phyloP scores from a whole-genome alignment of 53 echinoderm and acorn worm species.

The Astropecten irregularis region DNA sequence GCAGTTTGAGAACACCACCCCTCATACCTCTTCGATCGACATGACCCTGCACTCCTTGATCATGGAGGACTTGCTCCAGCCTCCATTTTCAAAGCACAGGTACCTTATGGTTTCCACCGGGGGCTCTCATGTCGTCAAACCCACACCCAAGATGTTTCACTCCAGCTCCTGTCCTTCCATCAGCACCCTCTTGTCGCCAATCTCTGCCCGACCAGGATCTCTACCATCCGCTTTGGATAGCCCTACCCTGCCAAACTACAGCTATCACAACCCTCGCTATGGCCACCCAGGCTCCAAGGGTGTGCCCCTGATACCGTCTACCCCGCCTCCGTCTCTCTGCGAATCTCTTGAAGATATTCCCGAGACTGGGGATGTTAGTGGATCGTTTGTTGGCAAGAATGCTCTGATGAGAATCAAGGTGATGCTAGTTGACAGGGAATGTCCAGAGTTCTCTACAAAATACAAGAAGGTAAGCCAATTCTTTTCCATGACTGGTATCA shows the following conservation, averaged over 20 bases:
- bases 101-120: constrained; percentile 85
- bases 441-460: constrained; percentile 76
- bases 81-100: constrained; percentile 77
- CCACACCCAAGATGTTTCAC: constrained; percentile 71
- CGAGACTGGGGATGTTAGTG: neutral
- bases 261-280: constrained; percentile 4
- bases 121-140: constrained; percentile 28
- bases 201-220: constrained; percentile 78
- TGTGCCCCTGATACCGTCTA: constrained; percentile 64
- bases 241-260: constrained; percentile 55
- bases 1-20: constrained; percentile 83
- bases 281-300: constrained; percentile 40
- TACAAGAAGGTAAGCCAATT: constrained; percentile 77
- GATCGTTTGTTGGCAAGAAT: constrained; percentile 34
- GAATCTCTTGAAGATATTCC: constrained; percentile 74
- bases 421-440: constrained; percentile 82
- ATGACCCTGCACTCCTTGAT: constrained; percentile 82
- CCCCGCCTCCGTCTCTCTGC: constrained; percentile 88
- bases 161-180: constrained; percentile 98
- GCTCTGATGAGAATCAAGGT: constrained; percentile 87
- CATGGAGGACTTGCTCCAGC: constrained; percentile 91
- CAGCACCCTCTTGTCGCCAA: constrained; percentile 57
- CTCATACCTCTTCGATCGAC: constrained; percentile 67
- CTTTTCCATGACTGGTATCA: neutral
- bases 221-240: constrained; percentile 79